These are phyloP conservation scores for Azorinus chamasolen DNA, from an alignment of 2,888 invertebrate species.

Conservation along the genomic window DNA sequence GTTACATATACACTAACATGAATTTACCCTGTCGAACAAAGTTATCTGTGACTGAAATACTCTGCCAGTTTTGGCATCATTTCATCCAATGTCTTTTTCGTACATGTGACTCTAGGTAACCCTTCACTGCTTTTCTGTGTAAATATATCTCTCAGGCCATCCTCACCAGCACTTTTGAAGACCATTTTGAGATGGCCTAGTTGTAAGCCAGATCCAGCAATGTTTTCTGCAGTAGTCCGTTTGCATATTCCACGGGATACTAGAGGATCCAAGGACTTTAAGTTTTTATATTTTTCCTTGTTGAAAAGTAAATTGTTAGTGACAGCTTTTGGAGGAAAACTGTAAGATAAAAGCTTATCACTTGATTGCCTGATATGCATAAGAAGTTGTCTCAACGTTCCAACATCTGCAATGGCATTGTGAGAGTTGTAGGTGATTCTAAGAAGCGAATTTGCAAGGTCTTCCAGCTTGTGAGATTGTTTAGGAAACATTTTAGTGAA, in stretches of 20 bases:
- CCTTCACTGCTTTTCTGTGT: slow-evolving; percentile 28
- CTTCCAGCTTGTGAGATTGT: slow-evolving; percentile 35
- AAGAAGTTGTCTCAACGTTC: slow-evolving; percentile 5
- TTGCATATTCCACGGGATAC: slow-evolving; percentile 23
- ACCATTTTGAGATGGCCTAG: slow-evolving; percentile 17
- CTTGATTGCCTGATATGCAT: not conserved
- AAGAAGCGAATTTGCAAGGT: slow-evolving; percentile 13
- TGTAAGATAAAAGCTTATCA: not conserved
- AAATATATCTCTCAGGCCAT: slow-evolving; percentile 28
- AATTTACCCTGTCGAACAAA: too few species aligned
- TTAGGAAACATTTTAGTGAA: slow-evolving; percentile 28
- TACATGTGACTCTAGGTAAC: slow-evolving; percentile 10
- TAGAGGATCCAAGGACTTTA: slow-evolving; percentile 11
- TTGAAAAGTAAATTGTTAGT: slow-evolving; percentile 8
- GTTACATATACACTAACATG: too few species aligned
- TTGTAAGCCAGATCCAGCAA: slow-evolving; percentile 42
- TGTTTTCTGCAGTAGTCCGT: slow-evolving; percentile 35
- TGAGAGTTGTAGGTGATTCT: slow-evolving; percentile 35
- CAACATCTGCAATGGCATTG: slow-evolving; percentile 39
- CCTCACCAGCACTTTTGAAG: slow-evolving; percentile 24
- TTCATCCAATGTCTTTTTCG: slow-evolving; percentile 11
- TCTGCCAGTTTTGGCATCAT: slow-evolving; percentile 8
- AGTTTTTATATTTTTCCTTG: slow-evolving; percentile 25
- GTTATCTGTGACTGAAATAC: too few species aligned
- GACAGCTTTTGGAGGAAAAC: slow-evolving; percentile 18